Conservation (phyloP, 2,113 vertebrate genomes). For the Parus major region DNA sequence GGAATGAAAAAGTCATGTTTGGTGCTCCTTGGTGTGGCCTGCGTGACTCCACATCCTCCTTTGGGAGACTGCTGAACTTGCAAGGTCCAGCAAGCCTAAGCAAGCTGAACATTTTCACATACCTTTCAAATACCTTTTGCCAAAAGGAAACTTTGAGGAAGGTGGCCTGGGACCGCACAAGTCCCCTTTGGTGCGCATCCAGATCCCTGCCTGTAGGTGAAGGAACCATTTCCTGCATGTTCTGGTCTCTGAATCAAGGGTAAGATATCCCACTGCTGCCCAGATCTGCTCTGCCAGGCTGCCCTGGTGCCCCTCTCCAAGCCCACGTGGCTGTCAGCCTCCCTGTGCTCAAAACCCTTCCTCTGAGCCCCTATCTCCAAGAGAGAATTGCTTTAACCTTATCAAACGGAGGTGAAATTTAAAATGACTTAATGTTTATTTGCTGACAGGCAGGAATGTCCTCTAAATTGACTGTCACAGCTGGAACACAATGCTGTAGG, state of each 20-base stretch:
- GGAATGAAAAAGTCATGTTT: neutral
- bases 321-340: neutral
- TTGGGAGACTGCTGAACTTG: neutral
- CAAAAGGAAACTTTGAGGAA: neutral
- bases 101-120: neutral
- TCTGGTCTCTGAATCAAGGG: neutral
- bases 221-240: neutral
- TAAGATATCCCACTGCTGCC: neutral
- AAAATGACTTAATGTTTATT: conserved; percentile 52
- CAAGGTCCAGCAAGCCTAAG: neutral
- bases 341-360: neutral
- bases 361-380: neutral
- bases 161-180: neutral
- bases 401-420: conserved; percentile 49
- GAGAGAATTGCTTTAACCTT: conserved; percentile 57
- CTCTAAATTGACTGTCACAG: conserved; percentile 37
- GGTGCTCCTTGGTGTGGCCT: neutral
- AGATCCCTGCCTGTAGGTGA: neutral
- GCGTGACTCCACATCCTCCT: rapidly evolving
- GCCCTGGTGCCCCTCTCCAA: neutral
- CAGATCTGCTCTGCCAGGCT: neutral
- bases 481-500: neutral
- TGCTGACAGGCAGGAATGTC: conserved; percentile 35
- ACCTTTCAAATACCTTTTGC: neutral
- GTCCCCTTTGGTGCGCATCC: neutral